Evolutionary conservation across 2,113 vertebrate genomes (phyloP), one percentile per base, ranked within the genome.

Genomic region (Malurus cyaneus): DNA sequence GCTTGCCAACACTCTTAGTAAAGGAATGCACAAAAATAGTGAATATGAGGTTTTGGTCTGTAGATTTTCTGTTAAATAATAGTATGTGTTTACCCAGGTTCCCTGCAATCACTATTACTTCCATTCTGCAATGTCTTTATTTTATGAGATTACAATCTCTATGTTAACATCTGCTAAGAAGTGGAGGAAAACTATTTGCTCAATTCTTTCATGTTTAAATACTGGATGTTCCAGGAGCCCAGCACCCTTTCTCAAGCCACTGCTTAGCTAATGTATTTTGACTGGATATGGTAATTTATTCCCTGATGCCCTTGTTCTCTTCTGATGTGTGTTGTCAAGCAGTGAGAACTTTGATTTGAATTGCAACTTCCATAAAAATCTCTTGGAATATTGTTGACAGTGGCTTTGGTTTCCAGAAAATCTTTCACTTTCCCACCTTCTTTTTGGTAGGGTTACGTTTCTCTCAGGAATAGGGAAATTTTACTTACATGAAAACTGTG

Each of bases 21-120:
- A 56, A 64, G 42, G 66, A 65, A 52, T 36, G 44, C 41, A 34
- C 36, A 71, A 47, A 62, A 76, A 8, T 18, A 21, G 34, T 3
- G 4, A 56, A 19, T 12, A 25, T 1, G 0, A 9, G 3, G 2
- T 3, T 73, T 61, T 52, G 47, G 41, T 19, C 44, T n/a, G 9
- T 34, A 50, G 39, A 11, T 59, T 41, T 80, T 57, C 57, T 41
- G 3, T 71, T 71, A n/a, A 50, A 18, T 28, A 46, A 50, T 12
- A 28, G 39, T 36, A 16, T 29, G 8, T 44, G 12, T 71, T 1
- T 29, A 47, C 21, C 28, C 39, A 20, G 42, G 6, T 57, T 84
- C 14, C 21, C 25, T 17, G 1, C 20, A 41, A 53, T 50, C 5
- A 18, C 47, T 44, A n/a, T 14, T 23, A 46, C 19, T 61, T 61